Evolutionary conservation across 30 jellyfish, hydroid and myxozoan species (phyloP), one percentile per base, ranked within the genome.

Genomic region (Morbakka virulenta): DNA sequence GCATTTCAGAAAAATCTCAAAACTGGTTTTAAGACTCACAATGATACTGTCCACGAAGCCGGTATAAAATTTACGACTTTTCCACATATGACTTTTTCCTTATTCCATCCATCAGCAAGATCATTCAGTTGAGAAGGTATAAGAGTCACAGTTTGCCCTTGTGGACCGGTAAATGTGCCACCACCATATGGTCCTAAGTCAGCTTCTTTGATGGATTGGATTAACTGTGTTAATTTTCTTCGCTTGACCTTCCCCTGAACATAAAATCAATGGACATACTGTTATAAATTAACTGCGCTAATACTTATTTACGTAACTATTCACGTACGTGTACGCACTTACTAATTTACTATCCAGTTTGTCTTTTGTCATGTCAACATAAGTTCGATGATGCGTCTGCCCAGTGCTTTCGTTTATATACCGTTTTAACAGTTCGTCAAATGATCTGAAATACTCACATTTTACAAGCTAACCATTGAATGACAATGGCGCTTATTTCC

Each of bases 181-280:
- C 90, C 95, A 26, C 91, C 84, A 69, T 93, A 93, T 4, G 96
- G 95, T 1, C 99, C 99, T 13, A 85, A 84, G 65, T 93, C 99
- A 2, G 96, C 36, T 32, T 85, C 96, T 67, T 93, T 93, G 28
- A 93, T 22, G 2, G 89, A 67, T 31, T 63, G 90, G 62, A 57
- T 74, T 53, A 93, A 51, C 41, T 31, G 65, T 20, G 81, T 89
- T 51, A 93, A 47, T 52, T 87, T 86, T 87, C 86, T 86, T 28
- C 91, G 85, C 75, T 93, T 93, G 66, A 84, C 72, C 52, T 79
- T 67, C 21, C 96, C 99, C 99, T 87, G 52, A 41, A 27, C 47
- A 22, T 26, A n/a, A 0, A 71, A n/a, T 1, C 32, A 51, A 4
- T 24, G 22, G 17, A 2, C 1, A 3, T 1, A 77, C 35, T 13